These are phyloP conservation scores for Rhincodon typus DNA, from an alignment of 2,797 vertebrate genomes.

Conservation along the genomic window DNA sequence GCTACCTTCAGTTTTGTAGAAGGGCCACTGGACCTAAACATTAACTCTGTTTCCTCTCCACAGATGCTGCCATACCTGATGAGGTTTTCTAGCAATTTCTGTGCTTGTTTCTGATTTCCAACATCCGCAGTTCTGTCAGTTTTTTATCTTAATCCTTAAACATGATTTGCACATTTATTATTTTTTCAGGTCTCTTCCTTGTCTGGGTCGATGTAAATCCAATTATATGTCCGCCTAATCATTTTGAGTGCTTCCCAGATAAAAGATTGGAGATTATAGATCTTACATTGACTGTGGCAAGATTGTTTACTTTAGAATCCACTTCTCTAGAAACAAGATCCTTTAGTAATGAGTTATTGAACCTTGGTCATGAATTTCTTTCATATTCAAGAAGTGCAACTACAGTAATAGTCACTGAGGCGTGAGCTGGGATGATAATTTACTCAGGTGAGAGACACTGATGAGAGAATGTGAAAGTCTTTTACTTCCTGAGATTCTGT, in stretches of 20 bases:
- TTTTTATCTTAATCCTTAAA: not conserved
- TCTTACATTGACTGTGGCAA: not conserved
- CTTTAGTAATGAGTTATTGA: constrained; percentile 10
- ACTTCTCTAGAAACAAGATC: not conserved
- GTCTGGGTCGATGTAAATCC: not conserved
- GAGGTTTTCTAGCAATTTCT: too few relatives aligned
- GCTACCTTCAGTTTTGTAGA: too few relatives aligned
- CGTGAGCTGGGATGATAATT: constrained; percentile 10
- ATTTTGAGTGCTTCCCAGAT: not conserved
- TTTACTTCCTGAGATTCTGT: not conserved
- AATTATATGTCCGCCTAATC: not conserved
- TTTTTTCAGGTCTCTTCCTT: not conserved
- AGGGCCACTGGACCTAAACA: too few relatives aligned
- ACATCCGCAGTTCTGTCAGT: too few relatives aligned
- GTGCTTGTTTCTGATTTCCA: too few relatives aligned
- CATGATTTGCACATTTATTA: constrained; percentile 19
- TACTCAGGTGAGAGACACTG: not conserved
- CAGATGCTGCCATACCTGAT: too few relatives aligned
- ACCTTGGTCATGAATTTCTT: not conserved
- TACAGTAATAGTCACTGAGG: not conserved
- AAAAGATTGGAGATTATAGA: not conserved
- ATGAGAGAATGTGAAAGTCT: not conserved
- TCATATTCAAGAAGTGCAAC: not conserved
- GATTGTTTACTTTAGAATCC: constrained; percentile 12
- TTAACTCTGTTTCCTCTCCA: too few relatives aligned